Percentiles rank a stretch among this genome's conserved stretches.
These are phyloP conservation scores for Oreamnos americanus DNA, from an alignment of 2,113 vertebrate genomes.

Conservation along the genomic window DNA sequence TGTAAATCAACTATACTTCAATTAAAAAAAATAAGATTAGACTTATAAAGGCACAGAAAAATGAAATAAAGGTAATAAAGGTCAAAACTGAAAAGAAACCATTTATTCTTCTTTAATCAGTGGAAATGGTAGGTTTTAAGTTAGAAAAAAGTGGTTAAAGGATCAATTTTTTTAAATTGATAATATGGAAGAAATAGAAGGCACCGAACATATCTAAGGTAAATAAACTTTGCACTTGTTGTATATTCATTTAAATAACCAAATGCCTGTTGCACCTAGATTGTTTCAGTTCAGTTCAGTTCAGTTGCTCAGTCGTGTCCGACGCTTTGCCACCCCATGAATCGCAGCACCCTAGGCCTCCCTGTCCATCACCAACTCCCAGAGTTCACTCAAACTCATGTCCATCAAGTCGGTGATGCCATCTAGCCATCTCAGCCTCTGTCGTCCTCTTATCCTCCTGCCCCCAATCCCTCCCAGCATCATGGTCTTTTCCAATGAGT, in stretches of 20 bases:
- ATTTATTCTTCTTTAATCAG: background rate
- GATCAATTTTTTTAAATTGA: background rate
- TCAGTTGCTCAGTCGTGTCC: too few relatives aligned
- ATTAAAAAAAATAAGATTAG: background rate
- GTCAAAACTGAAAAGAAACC: background rate
- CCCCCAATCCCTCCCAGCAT: too few relatives aligned
- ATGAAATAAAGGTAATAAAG: background rate
- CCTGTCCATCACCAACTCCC: too few relatives aligned
- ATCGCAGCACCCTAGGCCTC: accelerated
- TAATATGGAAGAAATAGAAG: background rate
- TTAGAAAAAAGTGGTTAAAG: background rate
- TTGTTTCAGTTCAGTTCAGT: background rate
- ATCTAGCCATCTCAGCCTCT: too few relatives aligned
- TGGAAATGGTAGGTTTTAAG: background rate
- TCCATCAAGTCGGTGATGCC: too few relatives aligned
- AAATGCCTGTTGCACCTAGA: background rate
- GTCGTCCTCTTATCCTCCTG: too few relatives aligned
- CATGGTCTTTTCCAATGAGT: accelerated
- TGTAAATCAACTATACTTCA: background rate
- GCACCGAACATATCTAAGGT: background rate
- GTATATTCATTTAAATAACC: background rate
- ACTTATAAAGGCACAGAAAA: background rate
- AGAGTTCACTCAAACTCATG: too few relatives aligned
- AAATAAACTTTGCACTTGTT: background rate
- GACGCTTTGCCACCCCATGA: too few relatives aligned